Percentiles rank a stretch among this genome's conserved stretches.
These are phyloP conservation scores for Paramormyrops hopkinsi DNA, from an alignment of 2,797 vertebrate species.

Conservation along the genomic window DNA sequence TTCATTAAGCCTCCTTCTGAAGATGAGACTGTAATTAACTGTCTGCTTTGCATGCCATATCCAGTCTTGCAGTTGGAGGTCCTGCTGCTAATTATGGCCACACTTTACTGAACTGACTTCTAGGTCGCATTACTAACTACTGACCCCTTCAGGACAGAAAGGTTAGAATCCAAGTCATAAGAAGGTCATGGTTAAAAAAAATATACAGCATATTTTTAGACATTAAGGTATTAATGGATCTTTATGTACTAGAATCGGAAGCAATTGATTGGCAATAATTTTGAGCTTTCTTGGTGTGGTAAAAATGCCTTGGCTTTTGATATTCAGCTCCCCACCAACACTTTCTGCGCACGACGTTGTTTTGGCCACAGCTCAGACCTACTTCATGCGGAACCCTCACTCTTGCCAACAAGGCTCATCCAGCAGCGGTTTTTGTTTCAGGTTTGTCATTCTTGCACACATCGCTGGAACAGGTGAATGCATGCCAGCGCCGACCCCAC, in stretches of 20 bases:
- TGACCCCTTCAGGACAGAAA: slow-evolving; percentile 15
- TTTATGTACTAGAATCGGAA: not conserved
- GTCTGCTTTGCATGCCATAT: slow-evolving; percentile 63
- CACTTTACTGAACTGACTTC: slow-evolving; percentile 12
- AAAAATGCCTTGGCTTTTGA: not conserved
- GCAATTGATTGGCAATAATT: not conserved
- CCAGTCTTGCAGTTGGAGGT: slow-evolving; percentile 54
- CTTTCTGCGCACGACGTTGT: not conserved
- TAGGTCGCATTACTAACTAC: slow-evolving; percentile 25
- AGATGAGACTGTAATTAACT: slow-evolving; percentile 71
- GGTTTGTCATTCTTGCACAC: not conserved
- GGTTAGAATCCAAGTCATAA: not conserved
- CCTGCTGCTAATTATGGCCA: slow-evolving; percentile 44
- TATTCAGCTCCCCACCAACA: not conserved
- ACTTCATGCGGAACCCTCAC: not conserved
- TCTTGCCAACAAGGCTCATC: not conserved
- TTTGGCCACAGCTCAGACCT: not conserved
- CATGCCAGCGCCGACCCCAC: not conserved
- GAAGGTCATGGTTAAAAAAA: not conserved
- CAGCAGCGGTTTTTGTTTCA: not conserved
- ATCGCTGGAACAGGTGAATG: not conserved
- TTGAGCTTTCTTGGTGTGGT: not conserved
- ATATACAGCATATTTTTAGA: not conserved
- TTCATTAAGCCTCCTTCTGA: slow-evolving; percentile 72
- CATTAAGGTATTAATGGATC: not conserved